Evolutionary conservation across 2,113 vertebrate species (phyloP).

Genomic region (Galemys pyrenaicus): DNA sequence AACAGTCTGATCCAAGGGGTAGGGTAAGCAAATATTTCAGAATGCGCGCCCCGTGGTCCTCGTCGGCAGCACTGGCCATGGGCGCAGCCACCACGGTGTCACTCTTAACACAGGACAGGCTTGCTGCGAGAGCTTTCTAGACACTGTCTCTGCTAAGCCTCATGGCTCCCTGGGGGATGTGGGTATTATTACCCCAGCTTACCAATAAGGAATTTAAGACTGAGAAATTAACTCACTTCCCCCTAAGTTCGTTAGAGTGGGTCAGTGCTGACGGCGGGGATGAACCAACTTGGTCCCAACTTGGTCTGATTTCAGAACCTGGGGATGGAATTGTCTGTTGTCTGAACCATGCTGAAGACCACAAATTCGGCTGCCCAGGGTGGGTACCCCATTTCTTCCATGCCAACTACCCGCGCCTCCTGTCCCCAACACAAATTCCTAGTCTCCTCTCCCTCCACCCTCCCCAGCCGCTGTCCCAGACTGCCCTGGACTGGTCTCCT

Average conservation of each 20-base stretch:
- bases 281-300: not conserved
- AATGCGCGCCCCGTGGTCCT: not conserved
- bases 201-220: conserved; percentile 15
- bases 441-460: not conserved
- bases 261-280: fast-evolving
- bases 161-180: not conserved
- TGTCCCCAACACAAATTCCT: not conserved
- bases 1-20: not conserved
- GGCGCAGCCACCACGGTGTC: not conserved
- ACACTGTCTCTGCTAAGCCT: not conserved
- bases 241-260: not conserved
- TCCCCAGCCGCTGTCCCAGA: fast-evolving
- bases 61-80: not conserved
- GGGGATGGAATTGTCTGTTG: not conserved
- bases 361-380: not conserved
- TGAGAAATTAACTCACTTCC: not conserved
- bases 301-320: not conserved
- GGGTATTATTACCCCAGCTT: not conserved
- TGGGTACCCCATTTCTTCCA: not conserved
- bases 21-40: not conserved
- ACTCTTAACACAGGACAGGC: not conserved
- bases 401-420: no score
- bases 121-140: not conserved
- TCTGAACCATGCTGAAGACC: not conserved
- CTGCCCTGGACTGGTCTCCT: fast-evolving